Conservation (phyloP, 2,888 invertebrate genomes). For the Stenichneumon culpator region DNA sequence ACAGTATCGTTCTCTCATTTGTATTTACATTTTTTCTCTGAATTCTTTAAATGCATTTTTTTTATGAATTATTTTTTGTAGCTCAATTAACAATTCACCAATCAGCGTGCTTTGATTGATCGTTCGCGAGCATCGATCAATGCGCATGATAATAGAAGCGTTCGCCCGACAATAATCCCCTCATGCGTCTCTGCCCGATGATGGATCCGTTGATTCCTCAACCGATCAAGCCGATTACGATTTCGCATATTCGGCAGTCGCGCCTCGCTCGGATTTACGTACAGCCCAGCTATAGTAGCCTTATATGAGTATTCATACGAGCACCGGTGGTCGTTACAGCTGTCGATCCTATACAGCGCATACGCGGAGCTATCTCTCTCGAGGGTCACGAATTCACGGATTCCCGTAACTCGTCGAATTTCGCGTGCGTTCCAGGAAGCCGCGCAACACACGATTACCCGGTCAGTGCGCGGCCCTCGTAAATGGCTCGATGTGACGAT, state of each 20-base stretch:
- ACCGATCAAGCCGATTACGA: constrained; percentile 22
- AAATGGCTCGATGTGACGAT: not conserved
- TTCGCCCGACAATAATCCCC: too few species aligned
- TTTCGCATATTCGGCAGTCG: constrained; percentile 26
- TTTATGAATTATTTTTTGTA: not conserved
- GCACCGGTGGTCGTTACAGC: not conserved
- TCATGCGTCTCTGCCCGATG: too few species aligned
- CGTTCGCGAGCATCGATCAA: not conserved
- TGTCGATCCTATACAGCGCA: not conserved
- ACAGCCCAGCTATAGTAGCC: not conserved
- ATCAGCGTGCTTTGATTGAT: constrained; percentile 1
- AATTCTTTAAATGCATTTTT: too few species aligned
- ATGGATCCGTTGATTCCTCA: constrained; percentile 31
- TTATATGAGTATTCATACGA: not conserved
- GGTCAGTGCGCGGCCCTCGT: not conserved
- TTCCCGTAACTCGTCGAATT: not conserved
- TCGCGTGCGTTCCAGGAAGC: not conserved
- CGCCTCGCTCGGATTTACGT: not conserved
- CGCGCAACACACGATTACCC: not conserved
- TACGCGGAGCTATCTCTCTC: not conserved
- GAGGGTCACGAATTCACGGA: not conserved
- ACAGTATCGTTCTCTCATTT: too few species aligned
- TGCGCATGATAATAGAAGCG: constrained; percentile 21
- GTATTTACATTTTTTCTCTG: too few species aligned
- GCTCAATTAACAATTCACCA: constrained; percentile 21